Evolutionary conservation across 1,140 invertebrate species (phyloP).

Genomic region (Drosophila mayri): DNA sequence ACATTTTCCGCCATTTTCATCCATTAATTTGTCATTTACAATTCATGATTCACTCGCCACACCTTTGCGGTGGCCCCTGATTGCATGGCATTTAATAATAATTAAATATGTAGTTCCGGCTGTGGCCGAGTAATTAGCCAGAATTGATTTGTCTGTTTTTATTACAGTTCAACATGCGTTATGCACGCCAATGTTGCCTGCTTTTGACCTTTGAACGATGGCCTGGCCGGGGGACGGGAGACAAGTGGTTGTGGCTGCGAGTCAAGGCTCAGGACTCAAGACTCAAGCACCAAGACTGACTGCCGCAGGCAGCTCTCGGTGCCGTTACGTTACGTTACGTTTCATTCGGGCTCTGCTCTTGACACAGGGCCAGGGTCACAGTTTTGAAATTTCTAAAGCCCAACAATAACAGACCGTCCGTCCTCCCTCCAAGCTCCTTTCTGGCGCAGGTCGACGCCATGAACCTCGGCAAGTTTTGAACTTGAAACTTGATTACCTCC

Average conservation of each 20-base stretch:
- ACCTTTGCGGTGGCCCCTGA: constrained; percentile 14
- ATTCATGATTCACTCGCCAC: constrained; percentile 13
- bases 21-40: constrained; percentile 25
- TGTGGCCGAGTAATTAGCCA: constrained; percentile 14
- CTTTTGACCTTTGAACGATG: constrained; percentile 46
- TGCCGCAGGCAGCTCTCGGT: constrained; percentile 44
- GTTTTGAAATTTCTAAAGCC: constrained; percentile 51
- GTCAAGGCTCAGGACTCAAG: constrained; percentile 51
- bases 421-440: neutral
- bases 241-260: constrained; percentile 56
- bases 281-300: constrained; percentile 34
- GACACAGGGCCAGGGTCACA: constrained; percentile 70
- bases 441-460: constrained; percentile 47
- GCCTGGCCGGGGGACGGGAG: constrained; percentile 14
- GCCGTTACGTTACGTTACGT: constrained; percentile 8
- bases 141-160: constrained; percentile 12
- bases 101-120: constrained; percentile 30
- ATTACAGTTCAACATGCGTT: neutral
- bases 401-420: constrained; percentile 60
- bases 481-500: constrained; percentile 83
- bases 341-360: constrained; percentile 45
- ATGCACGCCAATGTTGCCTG: constrained; percentile 11
- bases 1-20: neutral
- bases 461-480: constrained; percentile 77
- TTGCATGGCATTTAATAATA: constrained; percentile 37